Conservation (phyloP, 2,113 vertebrate genomes). For the Motacilla alba region DNA sequence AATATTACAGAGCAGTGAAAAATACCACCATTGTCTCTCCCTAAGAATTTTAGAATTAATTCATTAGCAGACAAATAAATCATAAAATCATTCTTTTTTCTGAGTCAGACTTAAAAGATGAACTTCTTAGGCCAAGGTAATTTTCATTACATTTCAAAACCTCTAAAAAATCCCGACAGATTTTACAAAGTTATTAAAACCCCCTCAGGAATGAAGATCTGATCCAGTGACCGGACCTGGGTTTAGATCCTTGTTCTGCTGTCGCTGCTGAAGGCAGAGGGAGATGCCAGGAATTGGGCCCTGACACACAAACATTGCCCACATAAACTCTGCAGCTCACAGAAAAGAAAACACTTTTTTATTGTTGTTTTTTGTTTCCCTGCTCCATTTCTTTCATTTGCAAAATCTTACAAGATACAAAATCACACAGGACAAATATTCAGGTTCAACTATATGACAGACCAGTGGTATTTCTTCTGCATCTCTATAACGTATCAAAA, state of each 20-base stretch:
- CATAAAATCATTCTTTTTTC: not conserved
- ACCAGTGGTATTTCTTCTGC: not conserved
- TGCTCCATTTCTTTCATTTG: not conserved
- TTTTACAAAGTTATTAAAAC: not conserved
- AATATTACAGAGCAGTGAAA: not conserved
- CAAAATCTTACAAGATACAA: not conserved
- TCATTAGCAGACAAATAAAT: not conserved
- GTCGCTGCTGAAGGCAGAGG: not conserved
- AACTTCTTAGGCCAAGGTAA: not conserved
- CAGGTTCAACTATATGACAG: not conserved
- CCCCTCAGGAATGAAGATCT: not conserved
- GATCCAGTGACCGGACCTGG: not conserved
- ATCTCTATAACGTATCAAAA: not conserved
- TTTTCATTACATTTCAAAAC: not conserved
- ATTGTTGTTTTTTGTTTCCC: not conserved
- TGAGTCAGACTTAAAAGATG: not conserved
- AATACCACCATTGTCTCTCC: not conserved
- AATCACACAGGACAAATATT: not conserved
- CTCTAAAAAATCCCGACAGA: not conserved
- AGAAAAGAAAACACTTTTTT: not conserved
- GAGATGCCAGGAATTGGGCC: not conserved
- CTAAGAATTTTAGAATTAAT: not conserved
- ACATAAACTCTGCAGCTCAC: not conserved
- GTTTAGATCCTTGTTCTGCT: not conserved
- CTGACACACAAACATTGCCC: accelerated